phyloP scores from a whole-genome alignment of 2,113 vertebrate genomes.

The Gymnarchus niloticus region DNA sequence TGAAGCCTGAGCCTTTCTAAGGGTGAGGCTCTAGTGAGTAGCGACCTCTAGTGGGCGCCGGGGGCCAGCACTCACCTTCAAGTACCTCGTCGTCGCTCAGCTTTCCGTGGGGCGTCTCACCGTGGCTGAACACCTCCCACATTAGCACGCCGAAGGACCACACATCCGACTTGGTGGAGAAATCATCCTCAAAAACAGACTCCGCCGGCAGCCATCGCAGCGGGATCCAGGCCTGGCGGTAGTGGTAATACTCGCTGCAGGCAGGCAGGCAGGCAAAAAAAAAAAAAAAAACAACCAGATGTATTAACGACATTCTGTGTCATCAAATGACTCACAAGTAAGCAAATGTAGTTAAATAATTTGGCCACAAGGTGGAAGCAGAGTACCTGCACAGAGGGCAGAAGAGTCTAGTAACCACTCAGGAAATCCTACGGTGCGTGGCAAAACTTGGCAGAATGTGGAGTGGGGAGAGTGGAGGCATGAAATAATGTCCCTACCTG shows the following conservation, averaged over 20 bases:
- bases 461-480: background rate
- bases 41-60: background rate
- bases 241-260: conserved; percentile 89
- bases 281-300: background rate
- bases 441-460: background rate
- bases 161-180: conserved; percentile 90
- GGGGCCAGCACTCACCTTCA: conserved; percentile 65
- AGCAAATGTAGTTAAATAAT: background rate
- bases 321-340: background rate
- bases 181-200: conserved; percentile 86
- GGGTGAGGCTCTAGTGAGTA: background rate
- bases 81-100: conserved; percentile 83
- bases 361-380: conserved; percentile 19
- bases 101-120: conserved; percentile 79
- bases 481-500: conserved; percentile 62
- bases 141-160: conserved; percentile 96
- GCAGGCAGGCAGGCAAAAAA: background rate
- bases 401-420: too few relatives aligned
- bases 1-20: background rate
- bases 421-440: background rate
- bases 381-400: background rate
- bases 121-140: conserved; percentile 93
- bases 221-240: conserved; percentile 89
- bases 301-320: background rate
- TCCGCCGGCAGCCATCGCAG: conserved; percentile 93